These are phyloP conservation scores for Epinotia bilunana DNA, from an alignment of 2,888 invertebrate species.

Conservation along the genomic window DNA sequence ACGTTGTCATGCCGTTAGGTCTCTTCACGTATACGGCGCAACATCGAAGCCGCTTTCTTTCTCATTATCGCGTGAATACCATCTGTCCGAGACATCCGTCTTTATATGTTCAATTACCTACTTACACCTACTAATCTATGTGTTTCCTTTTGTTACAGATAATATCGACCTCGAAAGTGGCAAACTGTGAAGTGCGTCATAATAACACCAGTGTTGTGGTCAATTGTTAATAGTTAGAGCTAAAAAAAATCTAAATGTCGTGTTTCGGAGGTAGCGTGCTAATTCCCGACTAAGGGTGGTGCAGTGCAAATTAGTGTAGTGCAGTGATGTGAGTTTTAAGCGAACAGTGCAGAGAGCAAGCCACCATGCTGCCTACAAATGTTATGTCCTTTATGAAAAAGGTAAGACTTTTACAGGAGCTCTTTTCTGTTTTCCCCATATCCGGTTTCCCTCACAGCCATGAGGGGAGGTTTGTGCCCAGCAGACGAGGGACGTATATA, in stretches of 20 bases:
- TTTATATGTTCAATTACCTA: too few species aligned
- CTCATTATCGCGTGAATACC: background rate
- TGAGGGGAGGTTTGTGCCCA: too few species aligned
- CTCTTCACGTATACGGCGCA: too few species aligned
- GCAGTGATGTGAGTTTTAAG: conserved; percentile 43
- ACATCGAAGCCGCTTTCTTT: too few species aligned
- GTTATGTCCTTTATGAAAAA: conserved; percentile 97
- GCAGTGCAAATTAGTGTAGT: conserved; percentile 50
- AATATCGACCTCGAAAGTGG: conserved; percentile 19
- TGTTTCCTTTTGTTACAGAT: conserved; percentile 32
- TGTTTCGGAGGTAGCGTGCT: conserved; percentile 71
- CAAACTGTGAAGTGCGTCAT: conserved; percentile 35
- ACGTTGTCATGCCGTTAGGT: too few species aligned
- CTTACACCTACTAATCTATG: conserved; percentile 11
- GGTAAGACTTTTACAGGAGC: conserved; percentile 84
- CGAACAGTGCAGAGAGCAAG: conserved; percentile 54
- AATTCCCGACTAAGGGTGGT: conserved; percentile 71
- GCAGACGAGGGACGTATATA: too few species aligned
- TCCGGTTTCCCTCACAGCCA: too few species aligned
- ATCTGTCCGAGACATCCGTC: too few species aligned
- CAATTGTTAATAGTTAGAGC: conserved; percentile 9
- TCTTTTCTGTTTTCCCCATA: background rate
- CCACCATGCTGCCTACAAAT: conserved; percentile 94
- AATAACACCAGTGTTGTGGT: background rate
- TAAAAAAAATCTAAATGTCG: conserved; percentile 65